phyloP scores from a whole-genome alignment of 2,113 vertebrate genomes.

The Corythaeola cristata region DNA sequence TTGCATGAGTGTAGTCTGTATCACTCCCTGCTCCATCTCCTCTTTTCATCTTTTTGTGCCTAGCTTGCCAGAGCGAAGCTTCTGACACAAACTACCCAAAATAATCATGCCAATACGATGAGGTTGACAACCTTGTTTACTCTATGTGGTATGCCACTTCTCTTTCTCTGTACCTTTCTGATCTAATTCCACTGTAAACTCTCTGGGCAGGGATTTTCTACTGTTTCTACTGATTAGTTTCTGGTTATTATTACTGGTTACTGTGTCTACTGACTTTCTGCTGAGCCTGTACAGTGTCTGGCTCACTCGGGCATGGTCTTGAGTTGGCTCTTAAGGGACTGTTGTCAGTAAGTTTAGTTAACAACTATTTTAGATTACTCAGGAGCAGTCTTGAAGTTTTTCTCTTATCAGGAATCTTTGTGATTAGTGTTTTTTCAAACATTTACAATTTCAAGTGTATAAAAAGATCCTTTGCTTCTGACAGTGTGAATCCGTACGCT shows the following conservation, averaged over 20 bases:
- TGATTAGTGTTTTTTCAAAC: not conserved
- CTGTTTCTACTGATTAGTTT: not conserved
- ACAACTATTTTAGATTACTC: not conserved
- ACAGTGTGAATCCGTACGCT: constrained; percentile 45
- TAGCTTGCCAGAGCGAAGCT: not conserved
- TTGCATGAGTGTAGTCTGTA: not conserved
- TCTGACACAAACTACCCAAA: not conserved
- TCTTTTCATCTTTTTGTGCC: not conserved
- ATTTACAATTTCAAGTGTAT: constrained; percentile 38
- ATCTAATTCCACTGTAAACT: not conserved
- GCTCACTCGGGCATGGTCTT: not conserved
- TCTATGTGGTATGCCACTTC: not conserved
- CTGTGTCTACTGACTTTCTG: not conserved
- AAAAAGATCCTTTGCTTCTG: constrained; percentile 36
- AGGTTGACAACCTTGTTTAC: not conserved
- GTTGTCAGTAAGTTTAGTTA: not conserved
- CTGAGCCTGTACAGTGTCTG: not conserved
- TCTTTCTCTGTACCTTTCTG: not conserved
- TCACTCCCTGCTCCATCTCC: not conserved
- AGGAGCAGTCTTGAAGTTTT: not conserved
- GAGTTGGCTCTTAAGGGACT: not conserved
- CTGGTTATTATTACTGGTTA: not conserved
- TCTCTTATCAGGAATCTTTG: not conserved
- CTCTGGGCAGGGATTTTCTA: not conserved
- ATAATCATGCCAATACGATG: not conserved